phyloP scores from a whole-genome alignment of 2,888 invertebrate species.

The Leptura quadrifasciata region DNA sequence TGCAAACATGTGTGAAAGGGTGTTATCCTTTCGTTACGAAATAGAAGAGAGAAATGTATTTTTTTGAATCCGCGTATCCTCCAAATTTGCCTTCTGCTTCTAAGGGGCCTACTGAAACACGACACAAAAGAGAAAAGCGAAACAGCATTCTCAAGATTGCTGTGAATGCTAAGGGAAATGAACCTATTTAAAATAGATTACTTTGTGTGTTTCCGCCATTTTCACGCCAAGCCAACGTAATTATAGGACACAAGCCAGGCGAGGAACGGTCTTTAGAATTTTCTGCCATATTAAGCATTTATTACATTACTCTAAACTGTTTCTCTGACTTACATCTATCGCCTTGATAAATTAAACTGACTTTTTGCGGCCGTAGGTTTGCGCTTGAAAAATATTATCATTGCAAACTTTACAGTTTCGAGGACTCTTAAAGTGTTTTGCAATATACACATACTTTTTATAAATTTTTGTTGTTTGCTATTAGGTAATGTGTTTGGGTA shows the following conservation, averaged over 20 bases:
- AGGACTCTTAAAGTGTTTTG: background rate
- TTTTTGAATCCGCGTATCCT: background rate
- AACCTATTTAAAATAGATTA: constrained; percentile 34
- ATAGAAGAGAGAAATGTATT: background rate
- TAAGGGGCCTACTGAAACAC: background rate
- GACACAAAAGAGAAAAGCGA: background rate
- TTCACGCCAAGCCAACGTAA: background rate
- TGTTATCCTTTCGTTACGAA: background rate
- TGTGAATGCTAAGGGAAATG: constrained; percentile 32
- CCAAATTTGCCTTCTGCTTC: background rate
- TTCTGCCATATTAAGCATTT: constrained; percentile 13
- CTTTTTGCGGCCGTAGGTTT: background rate
- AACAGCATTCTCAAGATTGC: constrained; percentile 10
- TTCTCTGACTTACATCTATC: background rate
- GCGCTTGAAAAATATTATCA: background rate
- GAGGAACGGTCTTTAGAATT: constrained; percentile 2
- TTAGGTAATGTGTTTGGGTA: too few species aligned
- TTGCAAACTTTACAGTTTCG: background rate
- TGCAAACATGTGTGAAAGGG: background rate
- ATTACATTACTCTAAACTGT: background rate
- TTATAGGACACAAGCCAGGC: constrained; percentile 8
- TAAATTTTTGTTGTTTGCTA: too few species aligned
- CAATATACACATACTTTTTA: background rate
- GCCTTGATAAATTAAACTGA: background rate
- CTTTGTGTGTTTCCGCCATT: constrained; percentile 9